A percentile compares a stretch with the other conserved stretches of the same genome.
phyloP scores from a whole-genome alignment of 1,140 invertebrate genomes.

The Dinoponera quadriceps region DNA sequence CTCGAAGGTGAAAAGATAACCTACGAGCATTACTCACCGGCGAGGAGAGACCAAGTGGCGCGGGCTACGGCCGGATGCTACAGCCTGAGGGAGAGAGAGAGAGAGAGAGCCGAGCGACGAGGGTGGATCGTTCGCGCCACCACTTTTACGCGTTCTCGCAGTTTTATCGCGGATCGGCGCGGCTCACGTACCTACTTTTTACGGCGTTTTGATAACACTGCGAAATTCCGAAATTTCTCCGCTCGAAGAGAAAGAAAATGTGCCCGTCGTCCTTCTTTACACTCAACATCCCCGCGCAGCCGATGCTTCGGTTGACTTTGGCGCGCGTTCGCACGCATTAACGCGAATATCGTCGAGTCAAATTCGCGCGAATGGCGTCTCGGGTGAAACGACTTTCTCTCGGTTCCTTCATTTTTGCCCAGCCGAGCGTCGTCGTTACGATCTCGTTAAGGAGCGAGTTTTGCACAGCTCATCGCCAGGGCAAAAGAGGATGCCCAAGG shows the following conservation, averaged over 20 bases:
- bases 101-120: conserved; percentile 1
- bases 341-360: background rate
- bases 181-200: conserved; percentile 19
- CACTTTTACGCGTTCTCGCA: conserved; percentile 27
- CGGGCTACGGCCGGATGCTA: conserved; percentile 47
- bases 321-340: background rate
- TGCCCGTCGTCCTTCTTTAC: background rate
- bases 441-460: conserved; percentile 79
- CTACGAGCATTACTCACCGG: conserved; percentile 82
- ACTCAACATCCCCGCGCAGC: background rate
- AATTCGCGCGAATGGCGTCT: background rate
- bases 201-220: conserved; percentile 21
- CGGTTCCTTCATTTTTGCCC: conserved; percentile 22
- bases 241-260: background rate
- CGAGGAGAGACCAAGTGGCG: conserved; percentile 30
- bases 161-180: conserved; percentile 47
- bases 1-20: conserved; percentile 84
- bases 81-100: conserved; percentile 5
- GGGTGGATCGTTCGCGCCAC: conserved; percentile 35
- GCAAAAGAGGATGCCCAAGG: conserved; percentile 80
- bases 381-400: background rate
- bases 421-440: conserved; percentile 65
- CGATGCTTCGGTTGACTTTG: background rate
- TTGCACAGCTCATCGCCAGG: conserved; percentile 79
- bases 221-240: conserved; percentile 46